Evolutionary conservation across 2,888 invertebrate species (phyloP), one percentile per base, ranked within the genome.

Genomic region (Zygothrica quintamaculata): DNA sequence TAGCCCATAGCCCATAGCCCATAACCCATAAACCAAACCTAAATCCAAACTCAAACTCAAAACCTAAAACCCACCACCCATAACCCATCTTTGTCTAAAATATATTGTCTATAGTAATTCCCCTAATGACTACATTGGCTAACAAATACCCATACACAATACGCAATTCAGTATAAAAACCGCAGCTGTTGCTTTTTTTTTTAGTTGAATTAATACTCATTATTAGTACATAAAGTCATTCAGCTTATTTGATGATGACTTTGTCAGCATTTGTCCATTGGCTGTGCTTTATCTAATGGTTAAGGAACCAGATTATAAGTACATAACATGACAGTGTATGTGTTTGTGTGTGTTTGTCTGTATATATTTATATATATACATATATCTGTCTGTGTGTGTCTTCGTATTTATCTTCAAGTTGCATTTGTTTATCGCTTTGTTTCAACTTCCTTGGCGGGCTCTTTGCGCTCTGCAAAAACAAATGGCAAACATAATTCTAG

Each of bases 371-470:
- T 43, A 50, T 43, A 37, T 31, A 44, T 43, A 13, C 22, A 29
- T 43, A 29, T 6, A 13, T 15, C 3, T 48, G 11, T 6, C 26
- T 11, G 12, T 1, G n/a, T 43, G 15, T 1, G 1, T 12, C 43
- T 48, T 15, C 39, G 62, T 43, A 3, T 29, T 31, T 37, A 22
- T 59, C 25, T 51, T 65, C 62, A 43, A 65, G 52, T 46, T n/a
- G 25, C 60, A 69, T 81, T 72, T 68, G 60, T 75, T 75, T 78
- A 78, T 78, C 81, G 58, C 26, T 65, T 47, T 52, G 47, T 43
- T 70, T 37, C 52, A 39, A 72, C 76, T 79, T 79, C 82, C 78
- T 76, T 74, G 74, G 82, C 67, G 72, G 72, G 40, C 59, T 29
- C 73, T 62, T 72, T 58, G 66, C 6, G 69, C 69, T 51, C 56